phyloP scores from a whole-genome alignment of 1,140 invertebrate genomes.

The Camponotus vicinus region DNA sequence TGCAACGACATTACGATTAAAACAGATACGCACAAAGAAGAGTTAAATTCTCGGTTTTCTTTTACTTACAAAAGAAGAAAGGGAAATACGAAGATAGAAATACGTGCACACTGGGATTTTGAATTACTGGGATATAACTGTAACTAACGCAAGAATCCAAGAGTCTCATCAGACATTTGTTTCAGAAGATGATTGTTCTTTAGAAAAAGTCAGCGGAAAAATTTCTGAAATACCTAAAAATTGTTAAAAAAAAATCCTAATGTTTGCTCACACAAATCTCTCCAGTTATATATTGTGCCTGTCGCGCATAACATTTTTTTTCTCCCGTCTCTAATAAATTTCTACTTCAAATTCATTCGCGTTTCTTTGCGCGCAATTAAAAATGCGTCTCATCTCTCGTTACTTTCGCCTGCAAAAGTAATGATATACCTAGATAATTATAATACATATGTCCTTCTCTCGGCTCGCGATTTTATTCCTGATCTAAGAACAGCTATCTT shows the following conservation, averaged over 20 bases:
- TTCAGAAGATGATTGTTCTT: neutral
- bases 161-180: neutral
- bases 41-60: slow-evolving; percentile 1
- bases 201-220: neutral
- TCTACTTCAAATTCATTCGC: neutral
- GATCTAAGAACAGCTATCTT: slow-evolving; percentile 4
- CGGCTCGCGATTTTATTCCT: neutral
- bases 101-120: no score
- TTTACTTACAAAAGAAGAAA: neutral
- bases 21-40: slow-evolving; percentile 5
- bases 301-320: no score
- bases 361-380: neutral
- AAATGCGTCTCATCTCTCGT: slow-evolving; percentile 43
- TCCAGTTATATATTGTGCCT: no score
- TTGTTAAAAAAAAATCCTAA: neutral
- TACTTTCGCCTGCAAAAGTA: slow-evolving; percentile 73
- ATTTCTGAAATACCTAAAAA: neutral
- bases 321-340: no score
- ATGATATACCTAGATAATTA: slow-evolving; percentile 53
- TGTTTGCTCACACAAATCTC: no score
- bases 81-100: no score
- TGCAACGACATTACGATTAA: slow-evolving; percentile 34
- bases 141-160: neutral
- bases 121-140: no score
- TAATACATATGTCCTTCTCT: neutral